Base-by-base conservation (phyloP, 1,140 invertebrate genomes). In the Dendrolimus punctatus region DNA sequence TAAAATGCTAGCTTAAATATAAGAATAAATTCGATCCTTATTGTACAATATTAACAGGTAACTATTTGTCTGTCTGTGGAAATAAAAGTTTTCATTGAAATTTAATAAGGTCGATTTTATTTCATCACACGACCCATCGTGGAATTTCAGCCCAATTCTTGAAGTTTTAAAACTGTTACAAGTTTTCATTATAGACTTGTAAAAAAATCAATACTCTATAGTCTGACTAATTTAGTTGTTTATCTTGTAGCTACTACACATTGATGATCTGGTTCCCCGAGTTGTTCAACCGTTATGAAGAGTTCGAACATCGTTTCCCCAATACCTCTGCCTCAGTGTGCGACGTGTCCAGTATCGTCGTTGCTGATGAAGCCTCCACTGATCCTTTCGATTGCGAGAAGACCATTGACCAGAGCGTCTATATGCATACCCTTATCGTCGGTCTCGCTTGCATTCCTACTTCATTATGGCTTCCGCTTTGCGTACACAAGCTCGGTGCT, bases 241-340 rank as follows among this genome's bases (percentile, higher is more conserved):
- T 49, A 8, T 39, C 53, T 23, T 53, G 4, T 73, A 95, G 93
- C 66, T 95, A 95, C 73, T 95, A 95, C 74, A 94, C 93, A 2
- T 82, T 95, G 4, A 94, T 95, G 93, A 91, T 95, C 56, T 95
- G 94, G 94, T 95, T 95, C 77, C 94, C 94, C 6, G 93, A 95
- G 73, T 81, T 95, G 62, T 95, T 94, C 80, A 89, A 91, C 74
- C 90, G 93, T 56, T 94, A 93, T 70, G 92, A 93, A 63, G 90
- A 91, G 48, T 94, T 91, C 71, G 92, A 93, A 64, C 71, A 82
- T 9, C 63, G 76, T 0, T 87, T 92, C 89, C 91, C 92, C 1
- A 90, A 89, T 39, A 76, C 89, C 45, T 87, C 87, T 2, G 91
- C 92, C 0, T 92, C 92, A 0, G 91, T 94, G 5, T 94, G 93